Evolutionary conservation across 1,140 invertebrate species (phyloP).

Genomic region (Phthorimaea operculella): DNA sequence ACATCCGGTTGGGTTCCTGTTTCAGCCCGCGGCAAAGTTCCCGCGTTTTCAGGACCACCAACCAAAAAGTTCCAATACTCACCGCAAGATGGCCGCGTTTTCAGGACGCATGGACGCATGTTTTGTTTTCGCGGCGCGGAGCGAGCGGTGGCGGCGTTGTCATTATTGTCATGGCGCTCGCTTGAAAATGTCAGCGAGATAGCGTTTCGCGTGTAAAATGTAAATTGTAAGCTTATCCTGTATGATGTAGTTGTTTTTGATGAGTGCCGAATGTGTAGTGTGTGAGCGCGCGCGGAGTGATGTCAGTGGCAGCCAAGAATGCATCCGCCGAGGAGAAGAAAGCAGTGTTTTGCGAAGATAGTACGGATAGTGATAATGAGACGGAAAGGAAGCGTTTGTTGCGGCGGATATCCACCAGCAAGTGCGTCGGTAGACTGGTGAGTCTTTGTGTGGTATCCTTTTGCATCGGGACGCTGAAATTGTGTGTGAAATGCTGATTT

Average conservation of each 20-base stretch:
- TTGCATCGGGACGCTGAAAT: neutral
- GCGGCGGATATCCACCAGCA: slow-evolving; percentile 57
- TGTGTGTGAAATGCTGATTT: neutral
- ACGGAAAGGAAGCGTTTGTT: slow-evolving; percentile 48
- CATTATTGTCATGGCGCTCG: slow-evolving; percentile 58
- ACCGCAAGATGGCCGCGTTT: slow-evolving; percentile 24
- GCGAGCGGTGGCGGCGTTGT: slow-evolving; percentile 26
- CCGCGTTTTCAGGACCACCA: slow-evolving; percentile 8
- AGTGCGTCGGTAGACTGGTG: slow-evolving; percentile 59
- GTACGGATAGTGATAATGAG: slow-evolving; percentile 61
- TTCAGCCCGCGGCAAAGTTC: neutral
- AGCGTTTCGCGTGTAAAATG: slow-evolving; percentile 43
- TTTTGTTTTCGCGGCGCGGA: slow-evolving; percentile 51
- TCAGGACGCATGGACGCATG: slow-evolving; percentile 31
- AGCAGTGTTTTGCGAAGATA: slow-evolving; percentile 44
- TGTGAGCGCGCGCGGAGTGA: slow-evolving; percentile 45
- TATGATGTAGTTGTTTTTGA: slow-evolving; percentile 60
- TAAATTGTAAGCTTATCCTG: slow-evolving; percentile 49
- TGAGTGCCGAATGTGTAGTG: slow-evolving; percentile 37
- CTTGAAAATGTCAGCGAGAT: slow-evolving; percentile 53
- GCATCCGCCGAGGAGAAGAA: slow-evolving; percentile 33
- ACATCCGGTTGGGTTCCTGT: neutral
- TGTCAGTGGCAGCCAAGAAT: slow-evolving; percentile 44
- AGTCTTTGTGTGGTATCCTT: slow-evolving; percentile 15
- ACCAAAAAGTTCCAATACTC: slow-evolving; percentile 12